Percentiles rank a stretch among this genome's conserved stretches.
Evolutionary conservation across 2,797 vertebrate genomes (phyloP).

Genomic region (Halcyon badia): DNA sequence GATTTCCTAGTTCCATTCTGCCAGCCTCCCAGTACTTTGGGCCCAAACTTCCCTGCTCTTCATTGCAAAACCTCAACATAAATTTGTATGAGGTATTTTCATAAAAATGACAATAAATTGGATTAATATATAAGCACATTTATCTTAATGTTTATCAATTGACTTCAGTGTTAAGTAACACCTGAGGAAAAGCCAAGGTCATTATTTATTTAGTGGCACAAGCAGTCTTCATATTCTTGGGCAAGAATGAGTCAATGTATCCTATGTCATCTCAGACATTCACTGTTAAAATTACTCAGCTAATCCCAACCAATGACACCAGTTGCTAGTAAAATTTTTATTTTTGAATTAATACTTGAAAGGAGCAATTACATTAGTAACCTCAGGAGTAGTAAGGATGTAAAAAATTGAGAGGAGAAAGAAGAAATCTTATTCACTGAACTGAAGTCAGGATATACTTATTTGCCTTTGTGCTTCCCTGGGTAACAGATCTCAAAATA

Average conservation of each 20-base stretch:
- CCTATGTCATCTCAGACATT: neutral
- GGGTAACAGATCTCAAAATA: neutral
- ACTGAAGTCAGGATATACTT: neutral
- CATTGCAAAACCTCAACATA: neutral
- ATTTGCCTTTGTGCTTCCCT: neutral
- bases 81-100: neutral
- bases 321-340: neutral
- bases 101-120: neutral
- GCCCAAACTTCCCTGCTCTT: neutral
- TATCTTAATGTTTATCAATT: neutral
- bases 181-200: neutral
- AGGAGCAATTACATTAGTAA: neutral
- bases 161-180: neutral
- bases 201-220: neutral
- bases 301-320: neutral
- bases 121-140: neutral
- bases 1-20: neutral
- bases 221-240: neutral
- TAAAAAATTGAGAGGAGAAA: neutral
- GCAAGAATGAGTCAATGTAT: neutral
- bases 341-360: neutral
- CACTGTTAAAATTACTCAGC: neutral
- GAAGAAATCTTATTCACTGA: neutral
- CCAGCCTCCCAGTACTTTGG: neutral
- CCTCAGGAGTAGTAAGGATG: neutral